Base-by-base conservation (phyloP, 2,113 vertebrate genomes). In the Hucho hucho region DNA sequence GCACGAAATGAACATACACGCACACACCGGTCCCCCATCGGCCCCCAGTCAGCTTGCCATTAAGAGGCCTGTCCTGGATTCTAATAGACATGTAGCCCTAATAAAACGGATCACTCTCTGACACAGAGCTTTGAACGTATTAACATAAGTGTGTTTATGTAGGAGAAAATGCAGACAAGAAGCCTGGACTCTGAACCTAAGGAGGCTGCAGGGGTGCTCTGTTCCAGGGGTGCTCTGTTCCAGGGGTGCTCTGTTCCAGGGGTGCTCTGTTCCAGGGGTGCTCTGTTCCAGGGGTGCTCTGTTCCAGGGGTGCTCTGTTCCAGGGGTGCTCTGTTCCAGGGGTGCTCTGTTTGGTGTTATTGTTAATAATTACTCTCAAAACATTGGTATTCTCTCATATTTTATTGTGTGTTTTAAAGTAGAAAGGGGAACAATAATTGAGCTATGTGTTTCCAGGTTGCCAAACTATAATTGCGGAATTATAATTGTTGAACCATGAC, bases 341-440 rank as follows among this genome's bases (percentile, higher is more conserved):
- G 70, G 73, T 69, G 78, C 67, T 85, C 79, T 79, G 79, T 73
- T 82, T 81, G 72, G 69, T 78, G 69, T 83, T 77, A 74, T 75
- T 79, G 20, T 59, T 67, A 64, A 72, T 22, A 1, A 71, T 68
- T 75, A 63, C 68, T 64, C 80, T 29, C 65, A 20, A 3, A 18
- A 11, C 72, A 4, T 64, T 56, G 56, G 1, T 22, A 14, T 75
- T 64, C n/a, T 37, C n/a, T 2, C 59, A n/a, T 37, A 61, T 59
- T 73, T 80, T 22, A 74, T 20, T 68, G 49, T 6, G 72, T 66
- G 22, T 71, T 72, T 59, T 47, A 16, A 59, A 73, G 26, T 69
- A 13, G 66, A 26, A 25, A 32, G 24, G 14, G 26, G 32, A 14
- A 66, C 28, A 76, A n/a, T 22, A 4, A 43, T 24, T 2, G 4